A percentile compares a stretch with the other conserved stretches of the same genome.
Conservation (phyloP, 2,113 vertebrate genomes). For the Paramormyrops kingsleyae region DNA sequence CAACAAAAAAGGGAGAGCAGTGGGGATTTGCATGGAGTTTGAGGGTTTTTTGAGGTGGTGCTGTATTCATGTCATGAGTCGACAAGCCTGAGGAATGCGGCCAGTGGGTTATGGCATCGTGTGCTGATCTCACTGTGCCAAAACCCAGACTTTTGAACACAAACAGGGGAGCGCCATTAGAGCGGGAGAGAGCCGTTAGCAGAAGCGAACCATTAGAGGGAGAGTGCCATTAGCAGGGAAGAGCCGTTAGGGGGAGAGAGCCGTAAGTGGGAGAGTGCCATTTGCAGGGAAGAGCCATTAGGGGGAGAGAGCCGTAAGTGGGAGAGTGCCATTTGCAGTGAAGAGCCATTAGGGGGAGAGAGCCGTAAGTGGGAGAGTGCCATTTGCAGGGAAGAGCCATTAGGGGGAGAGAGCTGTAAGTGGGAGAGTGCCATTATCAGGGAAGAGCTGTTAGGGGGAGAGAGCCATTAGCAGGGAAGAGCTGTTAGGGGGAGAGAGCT, state of each 20-base stretch:
- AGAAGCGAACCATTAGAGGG: neutral
- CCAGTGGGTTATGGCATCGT: neutral
- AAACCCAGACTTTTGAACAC: neutral
- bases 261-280: no score
- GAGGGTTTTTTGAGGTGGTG: neutral
- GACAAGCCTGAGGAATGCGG: neutral
- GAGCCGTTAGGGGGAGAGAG: no score
- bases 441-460: no score
- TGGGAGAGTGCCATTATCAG: no score
- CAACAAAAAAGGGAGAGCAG: neutral
- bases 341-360: no score
- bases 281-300: neutral
- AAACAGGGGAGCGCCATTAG: neutral
- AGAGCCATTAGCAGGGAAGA: no score
- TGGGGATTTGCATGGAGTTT: neutral
- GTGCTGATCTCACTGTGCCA: neutral
- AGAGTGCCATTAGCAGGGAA: neutral
- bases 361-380: no score
- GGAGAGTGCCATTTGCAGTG: rapidly evolving
- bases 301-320: no score
- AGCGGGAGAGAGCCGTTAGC: neutral
- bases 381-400: no score
- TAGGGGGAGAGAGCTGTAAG: no score
- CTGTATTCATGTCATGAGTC: neutral
- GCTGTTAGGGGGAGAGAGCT: no score